Evolutionary conservation across 2,888 invertebrate species (phyloP).

Genomic region (Heliconius charithonia): DNA sequence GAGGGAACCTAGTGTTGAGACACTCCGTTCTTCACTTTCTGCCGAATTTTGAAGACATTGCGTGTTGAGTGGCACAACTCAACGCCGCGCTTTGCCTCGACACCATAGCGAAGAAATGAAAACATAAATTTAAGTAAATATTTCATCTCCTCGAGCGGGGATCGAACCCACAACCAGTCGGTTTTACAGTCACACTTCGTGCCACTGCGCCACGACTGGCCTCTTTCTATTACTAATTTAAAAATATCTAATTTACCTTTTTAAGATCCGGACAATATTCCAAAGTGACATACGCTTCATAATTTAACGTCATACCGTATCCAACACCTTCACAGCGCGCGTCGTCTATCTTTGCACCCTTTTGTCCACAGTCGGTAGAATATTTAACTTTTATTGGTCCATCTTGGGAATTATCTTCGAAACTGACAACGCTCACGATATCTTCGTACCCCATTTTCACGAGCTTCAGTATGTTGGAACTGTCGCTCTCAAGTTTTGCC

Average conservation of each 20-base stretch:
- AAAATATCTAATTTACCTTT: slow-evolving; percentile 59
- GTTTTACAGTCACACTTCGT: too few relatives aligned
- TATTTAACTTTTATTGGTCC: slow-evolving; percentile 87
- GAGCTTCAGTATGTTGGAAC: slow-evolving; percentile 93
- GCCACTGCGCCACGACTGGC: too few relatives aligned
- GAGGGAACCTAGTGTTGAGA: too few relatives aligned
- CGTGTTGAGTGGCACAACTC: too few relatives aligned
- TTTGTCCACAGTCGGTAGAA: slow-evolving; percentile 87
- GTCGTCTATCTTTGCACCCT: slow-evolving; percentile 74
- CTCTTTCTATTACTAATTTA: too few relatives aligned
- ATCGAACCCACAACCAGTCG: too few relatives aligned
- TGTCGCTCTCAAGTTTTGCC: slow-evolving; percentile 90
- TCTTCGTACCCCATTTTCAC: slow-evolving; percentile 91
- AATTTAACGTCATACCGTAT: slow-evolving; percentile 85
- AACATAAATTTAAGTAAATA: too few relatives aligned
- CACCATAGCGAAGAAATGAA: too few relatives aligned
- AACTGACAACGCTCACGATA: slow-evolving; percentile 86
- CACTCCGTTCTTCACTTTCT: too few relatives aligned
- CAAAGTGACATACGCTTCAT: slow-evolving; percentile 85
- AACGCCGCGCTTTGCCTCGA: too few relatives aligned
- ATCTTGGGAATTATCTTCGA: slow-evolving; percentile 83
- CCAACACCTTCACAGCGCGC: slow-evolving; percentile 85
- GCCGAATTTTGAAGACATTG: too few relatives aligned
- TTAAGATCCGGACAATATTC: slow-evolving; percentile 82
- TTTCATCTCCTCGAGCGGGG: too few relatives aligned